Evolutionary conservation across 2,113 vertebrate genomes (phyloP).

Genomic region (Atherinomorus stipes): DNA sequence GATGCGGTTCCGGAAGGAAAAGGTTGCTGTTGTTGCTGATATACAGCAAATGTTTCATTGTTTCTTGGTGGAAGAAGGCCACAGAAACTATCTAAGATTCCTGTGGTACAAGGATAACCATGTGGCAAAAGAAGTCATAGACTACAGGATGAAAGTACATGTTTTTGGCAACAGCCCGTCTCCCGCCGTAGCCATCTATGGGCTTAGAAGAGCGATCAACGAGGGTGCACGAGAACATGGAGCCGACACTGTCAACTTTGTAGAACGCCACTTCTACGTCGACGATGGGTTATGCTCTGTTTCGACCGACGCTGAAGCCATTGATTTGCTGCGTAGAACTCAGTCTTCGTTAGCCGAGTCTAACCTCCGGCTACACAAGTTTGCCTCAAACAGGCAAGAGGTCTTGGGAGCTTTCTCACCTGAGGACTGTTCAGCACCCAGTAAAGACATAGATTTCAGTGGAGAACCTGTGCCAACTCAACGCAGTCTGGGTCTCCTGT

Average conservation of each 20-base stretch:
- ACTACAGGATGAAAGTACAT: neutral
- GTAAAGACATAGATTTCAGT: neutral
- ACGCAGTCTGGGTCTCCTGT: neutral
- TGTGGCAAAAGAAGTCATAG: neutral
- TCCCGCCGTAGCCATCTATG: neutral
- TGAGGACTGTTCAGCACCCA: neutral
- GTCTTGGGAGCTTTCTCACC: slow-evolving; percentile 4
- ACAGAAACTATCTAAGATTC: neutral
- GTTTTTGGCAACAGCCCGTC: slow-evolving; percentile 1
- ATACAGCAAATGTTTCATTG: slow-evolving; percentile 24
- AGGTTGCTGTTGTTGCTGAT: neutral
- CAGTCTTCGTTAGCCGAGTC: slow-evolving; percentile 12
- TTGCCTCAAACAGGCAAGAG: neutral
- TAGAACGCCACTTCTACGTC: neutral
- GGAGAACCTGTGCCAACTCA: neutral
- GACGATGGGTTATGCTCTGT: neutral
- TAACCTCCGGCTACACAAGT: slow-evolving; percentile 16
- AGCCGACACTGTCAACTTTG: neutral
- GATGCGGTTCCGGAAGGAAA: neutral
- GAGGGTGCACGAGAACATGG: neutral
- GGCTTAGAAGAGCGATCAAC: neutral
- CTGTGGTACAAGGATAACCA: neutral
- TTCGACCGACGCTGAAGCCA: neutral
- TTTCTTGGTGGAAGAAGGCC: neutral
- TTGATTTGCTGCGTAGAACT: slow-evolving; percentile 1